Evolutionary conservation across 2,888 invertebrate species (phyloP), one percentile per base, ranked within the genome.

Genomic region (Andricus curvator): DNA sequence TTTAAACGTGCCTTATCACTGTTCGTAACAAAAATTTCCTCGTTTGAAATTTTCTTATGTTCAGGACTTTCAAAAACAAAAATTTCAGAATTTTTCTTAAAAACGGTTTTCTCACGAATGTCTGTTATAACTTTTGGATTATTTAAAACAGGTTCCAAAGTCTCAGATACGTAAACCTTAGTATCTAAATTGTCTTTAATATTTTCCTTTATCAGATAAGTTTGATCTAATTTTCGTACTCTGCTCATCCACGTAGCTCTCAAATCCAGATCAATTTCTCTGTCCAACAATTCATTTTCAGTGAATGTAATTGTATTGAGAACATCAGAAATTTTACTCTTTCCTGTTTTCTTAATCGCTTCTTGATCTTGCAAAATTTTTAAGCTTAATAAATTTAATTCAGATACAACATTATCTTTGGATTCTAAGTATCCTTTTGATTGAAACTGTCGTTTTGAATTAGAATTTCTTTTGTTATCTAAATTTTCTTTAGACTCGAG

Each of bases 121-220:
- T 13, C 13, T 20, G 22, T 60, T 22, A 22, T 22, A 20, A 60
- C 22, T 60, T 60, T 60, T 22, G 60, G 13, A 60, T 60, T 13
- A 22, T 11, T 22, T 22, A 51, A 51, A 29, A 51, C 15, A 9
- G 20, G 20, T 51, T 37, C 37, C 56, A 56, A n/a, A 56, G 1
- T 48, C 8, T 68, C 22, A 22, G 17, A 17, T 15, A 33, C 56
- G 8, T 6, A 22, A n/a, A 37, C 15, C 17, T 74, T 15, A 74
- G 1, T n/a, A n/a, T 22, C 51, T 11, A 37, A 74, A 25, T 48
- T 25, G 8, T 84, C 83, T 48, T 70, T 33, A 15, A 6, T 17
- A 48, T 84, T 84, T 74, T 87, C 84, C 29, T 77, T 82, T 48
- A 88, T 85, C 56, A 82, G 78, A 84, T 84, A 88, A 33, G 86